A percentile compares a stretch with the other conserved stretches of the same genome.
These are phyloP conservation scores for Porites lobata DNA, from an alignment of 92 coral and sea anemone species.

Conservation along the genomic window DNA sequence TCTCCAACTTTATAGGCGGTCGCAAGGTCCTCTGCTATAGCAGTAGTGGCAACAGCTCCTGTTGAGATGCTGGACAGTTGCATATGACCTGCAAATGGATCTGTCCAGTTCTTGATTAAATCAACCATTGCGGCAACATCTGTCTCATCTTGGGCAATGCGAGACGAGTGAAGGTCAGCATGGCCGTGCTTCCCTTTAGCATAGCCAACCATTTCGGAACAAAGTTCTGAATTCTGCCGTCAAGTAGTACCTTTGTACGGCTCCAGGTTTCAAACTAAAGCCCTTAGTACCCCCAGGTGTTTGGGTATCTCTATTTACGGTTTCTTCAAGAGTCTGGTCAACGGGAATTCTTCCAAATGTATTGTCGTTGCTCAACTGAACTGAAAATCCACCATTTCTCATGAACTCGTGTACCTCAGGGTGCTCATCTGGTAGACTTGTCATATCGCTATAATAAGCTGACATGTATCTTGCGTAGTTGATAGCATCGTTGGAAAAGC, in stretches of 20 bases:
- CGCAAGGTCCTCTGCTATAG: conserved; percentile 47
- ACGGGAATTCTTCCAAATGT: conserved; percentile 66
- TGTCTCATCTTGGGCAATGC: conserved; percentile 50
- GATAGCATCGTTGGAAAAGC: no score
- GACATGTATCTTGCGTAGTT: no score
- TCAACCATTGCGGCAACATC: conserved; percentile 58
- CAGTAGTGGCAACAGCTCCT: conserved; percentile 57
- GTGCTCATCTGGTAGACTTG: conserved; percentile 43
- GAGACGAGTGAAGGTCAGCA: conserved; percentile 59
- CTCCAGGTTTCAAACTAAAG: conserved; percentile 42
- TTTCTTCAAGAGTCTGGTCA: conserved; percentile 65
- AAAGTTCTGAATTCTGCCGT: conserved; percentile 53
- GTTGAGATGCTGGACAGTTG: conserved; percentile 57
- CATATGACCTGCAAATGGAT: conserved; percentile 59
- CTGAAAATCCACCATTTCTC: conserved; percentile 59
- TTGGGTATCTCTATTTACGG: conserved; percentile 43
- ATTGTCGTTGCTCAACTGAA: conserved; percentile 47
- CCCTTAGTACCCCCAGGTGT: conserved; percentile 44
- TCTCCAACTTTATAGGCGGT: conserved; percentile 61
- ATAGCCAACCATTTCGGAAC: conserved; percentile 49
- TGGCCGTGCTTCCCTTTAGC: conserved; percentile 46
- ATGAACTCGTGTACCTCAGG: conserved; percentile 47
- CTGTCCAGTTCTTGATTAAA: conserved; percentile 61
- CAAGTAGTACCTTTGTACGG: conserved; percentile 39
- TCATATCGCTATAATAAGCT: no score